Evolutionary conservation across 2,113 vertebrate genomes (phyloP), one percentile per base, ranked within the genome.

Genomic region (Dasyprocta punctata): DNA sequence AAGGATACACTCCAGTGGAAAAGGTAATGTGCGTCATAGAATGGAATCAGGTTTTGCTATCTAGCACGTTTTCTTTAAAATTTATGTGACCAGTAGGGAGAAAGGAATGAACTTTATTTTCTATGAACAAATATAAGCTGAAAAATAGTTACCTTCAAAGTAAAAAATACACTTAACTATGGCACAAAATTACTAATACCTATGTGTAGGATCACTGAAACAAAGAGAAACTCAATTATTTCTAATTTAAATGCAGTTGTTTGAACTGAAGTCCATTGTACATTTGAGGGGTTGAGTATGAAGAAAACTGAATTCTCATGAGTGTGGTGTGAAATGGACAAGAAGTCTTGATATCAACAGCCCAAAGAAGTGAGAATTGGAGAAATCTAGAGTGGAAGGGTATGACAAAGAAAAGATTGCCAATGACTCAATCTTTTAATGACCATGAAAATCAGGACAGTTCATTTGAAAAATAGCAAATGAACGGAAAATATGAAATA

Each of bases 41-140:
- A 92, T 82, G 63, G 88, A 96, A 77, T 90, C 63, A 69, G 52
- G 16, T 61, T 95, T 95, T 92, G 63, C 82, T 95, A 95, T 93
- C 67, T 77, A 65, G 33, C 24, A 95, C 61, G 6, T 56, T 92
- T 90, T 86, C 60, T 86, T 71, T 56, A 91, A 96, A 94, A 95
- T 81, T 10, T 90, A 30, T 78, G 65, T 71, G 33, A 75, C 77
- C 52, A 26, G n/a, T n/a, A n/a, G 67, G 94, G 84, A 97, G 38
- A 94, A 89, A 89, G 89, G 86, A 44, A 65, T 54, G 36, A 93
- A 87, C 33, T 93, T 30, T 49, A 7, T 49, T 96, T 97, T 91
- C 30, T 86, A n/a, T 38, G 44, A 78, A 33, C 67, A 94, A 95
- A 86, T 86, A 54, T 56, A 58, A 78, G 9, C 19, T 73, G 0